Percentiles rank a stretch among this genome's conserved stretches.
These are phyloP conservation scores for Agonum fuliginosum DNA, from an alignment of 2,888 invertebrate species.

Conservation along the genomic window DNA sequence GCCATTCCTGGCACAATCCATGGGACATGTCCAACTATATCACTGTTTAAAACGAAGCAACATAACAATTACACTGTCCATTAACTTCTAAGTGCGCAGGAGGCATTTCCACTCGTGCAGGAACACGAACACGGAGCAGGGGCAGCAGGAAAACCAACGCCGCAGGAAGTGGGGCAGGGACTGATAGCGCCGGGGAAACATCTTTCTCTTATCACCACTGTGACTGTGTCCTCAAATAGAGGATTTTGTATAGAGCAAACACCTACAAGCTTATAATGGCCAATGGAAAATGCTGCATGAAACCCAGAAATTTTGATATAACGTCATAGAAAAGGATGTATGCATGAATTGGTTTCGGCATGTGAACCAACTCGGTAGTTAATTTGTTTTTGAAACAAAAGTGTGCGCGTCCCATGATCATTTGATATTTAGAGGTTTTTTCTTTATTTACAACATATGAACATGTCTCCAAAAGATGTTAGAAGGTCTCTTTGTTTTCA, in stretches of 20 bases:
- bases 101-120: slow-evolving; percentile 42
- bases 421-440: no score
- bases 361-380: no score
- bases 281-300: no score
- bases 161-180: neutral
- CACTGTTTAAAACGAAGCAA: slow-evolving; percentile 55
- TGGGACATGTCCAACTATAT: slow-evolving; percentile 43
- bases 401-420: no score
- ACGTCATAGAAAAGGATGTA: no score
- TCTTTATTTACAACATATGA: no score
- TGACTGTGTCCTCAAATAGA: neutral
- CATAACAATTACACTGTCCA: slow-evolving; percentile 56
- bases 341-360: no score
- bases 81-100: slow-evolving; percentile 54
- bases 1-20: neutral
- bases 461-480: no score
- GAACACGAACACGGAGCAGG: neutral
- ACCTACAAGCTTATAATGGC: neutral
- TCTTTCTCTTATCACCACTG: neutral
- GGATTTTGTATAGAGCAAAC: slow-evolving; percentile 9
- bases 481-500: no score
- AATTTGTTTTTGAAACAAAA: no score
- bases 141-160: neutral
- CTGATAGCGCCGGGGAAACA: neutral
- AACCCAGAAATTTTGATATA: no score